Conservation (phyloP, 2,888 invertebrate genomes). For the Linnaemya vulpina region DNA sequence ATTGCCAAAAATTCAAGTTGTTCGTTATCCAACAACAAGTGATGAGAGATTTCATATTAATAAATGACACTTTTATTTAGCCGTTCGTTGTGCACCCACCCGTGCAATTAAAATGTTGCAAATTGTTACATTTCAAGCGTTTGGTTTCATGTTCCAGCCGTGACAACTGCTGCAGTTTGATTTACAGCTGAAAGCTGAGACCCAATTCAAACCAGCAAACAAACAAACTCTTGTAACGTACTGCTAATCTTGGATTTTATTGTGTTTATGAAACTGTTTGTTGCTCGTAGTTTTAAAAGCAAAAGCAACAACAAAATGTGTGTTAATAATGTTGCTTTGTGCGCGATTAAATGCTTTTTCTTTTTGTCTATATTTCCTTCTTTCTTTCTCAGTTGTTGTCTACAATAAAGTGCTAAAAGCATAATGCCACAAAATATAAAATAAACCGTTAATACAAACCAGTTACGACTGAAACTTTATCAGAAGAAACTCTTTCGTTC, state of each 20-base stretch:
- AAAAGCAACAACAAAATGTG: conserved; percentile 6
- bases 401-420: conserved; percentile 56
- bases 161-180: background rate
- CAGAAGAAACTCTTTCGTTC: conserved; percentile 47
- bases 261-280: background rate
- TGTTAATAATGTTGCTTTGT: conserved; percentile 42
- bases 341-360: background rate
- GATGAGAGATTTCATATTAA: background rate
- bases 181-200: background rate
- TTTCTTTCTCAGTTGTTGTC: conserved; percentile 12
- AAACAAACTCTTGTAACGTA: background rate
- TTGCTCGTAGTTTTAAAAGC: conserved; percentile 28
- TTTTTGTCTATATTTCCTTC: background rate
- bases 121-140: background rate
- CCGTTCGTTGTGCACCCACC: background rate
- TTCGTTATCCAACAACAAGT: background rate
- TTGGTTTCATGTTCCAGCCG: background rate
- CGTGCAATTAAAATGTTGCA: conserved; percentile 5
- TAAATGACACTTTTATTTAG: background rate
- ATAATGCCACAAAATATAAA: conserved; percentile 35
- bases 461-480: conserved; percentile 57
- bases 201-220: background rate
- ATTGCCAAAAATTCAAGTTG: background rate
- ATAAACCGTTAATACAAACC: conserved; percentile 68
- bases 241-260: background rate